phyloP scores from a whole-genome alignment of 2,797 vertebrate genomes.

The Cossypha polioptera region DNA sequence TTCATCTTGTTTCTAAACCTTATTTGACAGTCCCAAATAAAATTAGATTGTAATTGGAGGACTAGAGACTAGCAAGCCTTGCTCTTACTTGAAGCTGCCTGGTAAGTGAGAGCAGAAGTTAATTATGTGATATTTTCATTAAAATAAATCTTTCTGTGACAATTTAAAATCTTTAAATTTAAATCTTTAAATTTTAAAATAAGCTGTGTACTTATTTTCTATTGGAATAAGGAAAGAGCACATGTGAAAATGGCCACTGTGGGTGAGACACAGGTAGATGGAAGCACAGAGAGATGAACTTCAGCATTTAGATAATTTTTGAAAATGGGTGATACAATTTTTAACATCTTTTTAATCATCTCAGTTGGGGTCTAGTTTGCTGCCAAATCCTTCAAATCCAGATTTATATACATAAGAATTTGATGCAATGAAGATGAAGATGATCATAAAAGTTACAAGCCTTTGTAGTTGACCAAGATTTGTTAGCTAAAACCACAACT shows the following conservation, averaged over 20 bases:
- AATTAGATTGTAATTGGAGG: not conserved
- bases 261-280: fast-evolving
- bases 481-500: fast-evolving
- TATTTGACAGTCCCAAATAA: not conserved
- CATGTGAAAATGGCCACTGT: not conserved
- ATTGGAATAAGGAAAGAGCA: not conserved
- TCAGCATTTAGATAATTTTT: not conserved
- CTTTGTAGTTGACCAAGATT: not conserved
- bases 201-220: not conserved
- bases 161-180: not conserved
- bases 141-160: not conserved
- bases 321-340: fast-evolving
- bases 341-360: not conserved
- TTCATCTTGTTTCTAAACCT: not conserved
- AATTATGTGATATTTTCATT: not conserved
- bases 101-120: not conserved
- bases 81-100: not conserved
- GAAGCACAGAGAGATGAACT: not conserved
- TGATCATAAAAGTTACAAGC: fast-evolving
- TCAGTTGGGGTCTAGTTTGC: not conserved
- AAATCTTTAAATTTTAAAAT: too few relatives aligned
- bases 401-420: not conserved
- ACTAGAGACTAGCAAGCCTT: not conserved
- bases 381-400: not conserved
- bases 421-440: not conserved